A percentile compares a stretch with the other conserved stretches of the same genome.
Conservation (phyloP, 2,113 vertebrate species). For the Oophaga pumilio region DNA sequence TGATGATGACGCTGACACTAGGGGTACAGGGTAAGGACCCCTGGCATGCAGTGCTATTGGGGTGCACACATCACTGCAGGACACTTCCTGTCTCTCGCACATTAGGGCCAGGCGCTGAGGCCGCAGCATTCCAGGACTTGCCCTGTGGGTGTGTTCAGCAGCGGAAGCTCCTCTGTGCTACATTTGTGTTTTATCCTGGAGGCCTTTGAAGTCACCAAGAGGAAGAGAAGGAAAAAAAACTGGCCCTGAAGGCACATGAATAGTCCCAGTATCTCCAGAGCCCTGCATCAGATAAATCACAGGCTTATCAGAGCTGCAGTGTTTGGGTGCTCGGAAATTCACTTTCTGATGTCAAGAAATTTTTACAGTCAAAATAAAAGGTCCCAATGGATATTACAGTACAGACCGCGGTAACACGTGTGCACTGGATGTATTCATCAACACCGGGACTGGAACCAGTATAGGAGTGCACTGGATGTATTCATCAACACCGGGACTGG, state of each 20-base stretch:
- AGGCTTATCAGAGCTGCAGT: constrained; percentile 28
- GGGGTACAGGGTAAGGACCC: neutral
- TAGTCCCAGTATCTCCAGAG: constrained; percentile 35
- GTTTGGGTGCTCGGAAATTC: constrained; percentile 18
- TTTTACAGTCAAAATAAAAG: neutral
- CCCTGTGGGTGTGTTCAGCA: constrained; percentile 47
- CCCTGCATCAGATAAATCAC: constrained; percentile 40
- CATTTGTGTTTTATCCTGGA: constrained; percentile 53
- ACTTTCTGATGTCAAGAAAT: neutral
- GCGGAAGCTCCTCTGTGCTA: constrained; percentile 49
- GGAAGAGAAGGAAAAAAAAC: constrained; percentile 39
- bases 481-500: neutral
- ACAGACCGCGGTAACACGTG: neutral
- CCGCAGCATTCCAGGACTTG: constrained; percentile 48
- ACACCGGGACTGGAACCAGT: neutral
- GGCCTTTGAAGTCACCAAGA: constrained; percentile 53
- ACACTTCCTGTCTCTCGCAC: constrained; percentile 25
- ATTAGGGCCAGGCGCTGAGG: constrained; percentile 1
- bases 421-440: neutral
- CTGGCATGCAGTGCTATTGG: neutral
- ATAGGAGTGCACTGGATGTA: neutral
- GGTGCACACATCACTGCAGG: neutral
- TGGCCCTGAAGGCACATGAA: constrained; percentile 45
- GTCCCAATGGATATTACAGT: neutral
- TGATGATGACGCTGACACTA: neutral